Conservation (phyloP, 2,113 vertebrate species). For the Corythoichthys intestinalis region DNA sequence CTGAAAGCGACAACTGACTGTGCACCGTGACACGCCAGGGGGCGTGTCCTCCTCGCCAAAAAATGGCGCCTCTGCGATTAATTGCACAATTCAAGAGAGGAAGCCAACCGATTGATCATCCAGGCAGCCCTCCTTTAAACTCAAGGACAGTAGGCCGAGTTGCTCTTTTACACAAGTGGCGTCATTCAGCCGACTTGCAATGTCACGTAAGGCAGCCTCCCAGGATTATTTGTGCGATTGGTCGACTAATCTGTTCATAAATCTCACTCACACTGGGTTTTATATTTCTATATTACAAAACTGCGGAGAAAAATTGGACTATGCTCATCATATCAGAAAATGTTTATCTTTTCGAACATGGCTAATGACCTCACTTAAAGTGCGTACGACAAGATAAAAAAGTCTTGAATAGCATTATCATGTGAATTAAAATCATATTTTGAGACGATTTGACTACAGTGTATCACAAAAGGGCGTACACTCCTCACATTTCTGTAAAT, state of each 20-base stretch:
- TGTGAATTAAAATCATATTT: too few relatives aligned
- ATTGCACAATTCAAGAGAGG: conserved; percentile 42
- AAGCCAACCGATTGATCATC: conserved; percentile 43
- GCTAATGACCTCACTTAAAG: conserved; percentile 10
- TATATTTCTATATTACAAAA: too few relatives aligned
- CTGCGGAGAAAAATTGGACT: too few relatives aligned
- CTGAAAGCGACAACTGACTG: conserved; percentile 9
- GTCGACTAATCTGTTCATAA: too few relatives aligned
- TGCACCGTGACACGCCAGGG: conserved; percentile 22
- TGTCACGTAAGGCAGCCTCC: not conserved
- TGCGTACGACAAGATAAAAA: too few relatives aligned
- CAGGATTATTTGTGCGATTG: too few relatives aligned
- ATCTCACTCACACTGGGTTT: too few relatives aligned
- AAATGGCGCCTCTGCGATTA: conserved; percentile 38
- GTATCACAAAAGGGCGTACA: too few relatives aligned
- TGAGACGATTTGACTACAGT: too few relatives aligned
- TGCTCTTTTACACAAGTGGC: conserved; percentile 44
- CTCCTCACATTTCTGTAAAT: too few relatives aligned
- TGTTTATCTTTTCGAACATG: not conserved
- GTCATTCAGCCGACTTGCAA: conserved; percentile 22
- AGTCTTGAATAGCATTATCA: too few relatives aligned
- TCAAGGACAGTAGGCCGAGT: conserved; percentile 49
- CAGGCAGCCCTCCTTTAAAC: conserved; percentile 19
- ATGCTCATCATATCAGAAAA: too few relatives aligned
- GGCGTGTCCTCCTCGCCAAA: conserved; percentile 39